Evolutionary conservation across 2,888 invertebrate species (phyloP).

Genomic region (Euzetes globulus): DNA sequence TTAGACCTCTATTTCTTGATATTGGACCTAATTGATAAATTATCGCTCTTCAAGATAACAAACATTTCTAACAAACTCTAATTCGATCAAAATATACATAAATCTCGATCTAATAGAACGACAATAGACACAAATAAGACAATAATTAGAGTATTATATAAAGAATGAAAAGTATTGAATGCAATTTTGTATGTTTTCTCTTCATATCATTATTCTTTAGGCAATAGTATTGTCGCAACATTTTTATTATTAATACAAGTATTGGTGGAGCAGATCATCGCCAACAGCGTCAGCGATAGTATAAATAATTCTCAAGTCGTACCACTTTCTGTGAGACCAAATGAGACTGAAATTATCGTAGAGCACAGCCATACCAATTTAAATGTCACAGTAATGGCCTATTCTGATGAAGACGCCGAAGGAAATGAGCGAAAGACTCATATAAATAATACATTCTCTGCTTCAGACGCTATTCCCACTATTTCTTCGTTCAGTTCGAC

Average conservation of each 20-base stretch:
- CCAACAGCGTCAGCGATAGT: constrained; percentile 11
- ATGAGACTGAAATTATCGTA: constrained; percentile 24
- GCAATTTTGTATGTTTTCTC: not conserved
- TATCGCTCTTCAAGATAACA: not conserved
- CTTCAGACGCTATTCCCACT: not conserved
- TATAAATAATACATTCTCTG: constrained; percentile 24
- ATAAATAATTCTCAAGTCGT: constrained; percentile 16
- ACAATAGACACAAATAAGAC: not conserved
- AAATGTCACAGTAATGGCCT: constrained; percentile 27
- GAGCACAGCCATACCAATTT: constrained; percentile 17
- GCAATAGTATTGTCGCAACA: constrained; percentile 17
- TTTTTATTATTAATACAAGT: constrained; percentile 27
- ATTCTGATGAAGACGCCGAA: constrained; percentile 13
- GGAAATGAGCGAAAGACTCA: constrained; percentile 20
- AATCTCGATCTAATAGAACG: not conserved
- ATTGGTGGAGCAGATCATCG: constrained; percentile 22
- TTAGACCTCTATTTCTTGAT: not conserved
- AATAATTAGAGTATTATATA: not conserved
- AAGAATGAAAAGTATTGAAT: not conserved
- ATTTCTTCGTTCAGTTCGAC: not conserved
- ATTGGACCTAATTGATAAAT: constrained; percentile 8
- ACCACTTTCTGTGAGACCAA: constrained; percentile 9
- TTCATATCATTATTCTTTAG: not conserved
- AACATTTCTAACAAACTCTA: not conserved
- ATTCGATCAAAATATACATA: constrained; percentile 15